These are phyloP conservation scores for Beroe forskalii DNA, from an alignment of 37 sponge, comb jelly and placozoan genomes.

Conservation along the genomic window DNA sequence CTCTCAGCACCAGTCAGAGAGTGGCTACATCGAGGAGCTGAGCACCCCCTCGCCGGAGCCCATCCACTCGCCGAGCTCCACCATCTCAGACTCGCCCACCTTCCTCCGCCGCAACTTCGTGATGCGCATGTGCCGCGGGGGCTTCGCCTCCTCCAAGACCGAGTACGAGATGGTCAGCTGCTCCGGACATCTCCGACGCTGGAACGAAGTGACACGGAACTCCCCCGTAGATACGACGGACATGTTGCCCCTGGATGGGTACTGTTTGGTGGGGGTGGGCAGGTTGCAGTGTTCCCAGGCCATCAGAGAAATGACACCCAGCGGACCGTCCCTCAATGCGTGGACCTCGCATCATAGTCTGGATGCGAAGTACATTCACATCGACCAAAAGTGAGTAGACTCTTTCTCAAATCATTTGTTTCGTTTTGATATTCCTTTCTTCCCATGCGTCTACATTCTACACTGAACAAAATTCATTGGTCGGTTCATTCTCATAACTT, in stretches of 20 bases:
- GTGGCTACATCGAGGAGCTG: conserved; percentile 38
- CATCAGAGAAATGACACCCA: conserved; percentile 28
- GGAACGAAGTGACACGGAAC: conserved; percentile 28
- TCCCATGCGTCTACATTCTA: no score
- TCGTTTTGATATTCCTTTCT: neutral
- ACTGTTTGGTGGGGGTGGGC: conserved; percentile 47
- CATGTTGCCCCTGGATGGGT: conserved; percentile 24
- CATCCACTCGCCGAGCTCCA: conserved; percentile 6
- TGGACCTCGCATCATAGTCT: conserved; percentile 28
- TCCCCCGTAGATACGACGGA: neutral
- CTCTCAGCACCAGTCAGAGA: conserved; percentile 16
- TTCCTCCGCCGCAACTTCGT: conserved; percentile 27
- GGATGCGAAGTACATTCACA: conserved; percentile 29
- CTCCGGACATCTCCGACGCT: neutral
- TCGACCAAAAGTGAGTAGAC: conserved; percentile 52
- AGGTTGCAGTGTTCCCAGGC: conserved; percentile 17
- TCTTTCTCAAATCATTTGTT: no score
- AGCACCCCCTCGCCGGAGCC: conserved; percentile 11
- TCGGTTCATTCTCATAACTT: no score
- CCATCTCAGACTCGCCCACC: conserved; percentile 22
- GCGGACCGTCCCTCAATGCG: neutral
- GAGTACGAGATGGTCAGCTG: conserved; percentile 57
- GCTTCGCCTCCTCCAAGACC: neutral
- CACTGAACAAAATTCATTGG: no score
- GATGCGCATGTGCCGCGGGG: conserved; percentile 5